Evolutionary conservation across 2,113 vertebrate species (phyloP).

Genomic region (Nannospalax galili): DNA sequence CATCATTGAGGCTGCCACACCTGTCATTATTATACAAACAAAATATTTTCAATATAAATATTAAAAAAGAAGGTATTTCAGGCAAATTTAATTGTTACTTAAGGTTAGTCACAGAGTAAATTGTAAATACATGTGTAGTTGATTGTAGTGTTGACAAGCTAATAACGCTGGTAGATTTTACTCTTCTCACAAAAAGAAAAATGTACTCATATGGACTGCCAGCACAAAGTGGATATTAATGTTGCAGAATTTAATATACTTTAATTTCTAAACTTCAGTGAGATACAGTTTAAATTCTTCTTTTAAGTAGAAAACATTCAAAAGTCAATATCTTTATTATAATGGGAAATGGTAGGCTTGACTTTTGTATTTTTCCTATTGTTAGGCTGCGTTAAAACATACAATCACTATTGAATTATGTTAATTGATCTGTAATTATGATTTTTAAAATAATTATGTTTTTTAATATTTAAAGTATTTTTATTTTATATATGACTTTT

Average conservation of each 20-base stretch:
- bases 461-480: too few relatives aligned
- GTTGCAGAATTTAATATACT: not conserved
- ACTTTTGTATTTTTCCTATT: not conserved
- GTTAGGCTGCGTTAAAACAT: not conserved
- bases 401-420: not conserved
- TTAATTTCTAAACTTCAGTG: not conserved
- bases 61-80: slow-evolving; percentile 55
- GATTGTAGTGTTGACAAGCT: slow-evolving; percentile 46
- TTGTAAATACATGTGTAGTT: slow-evolving; percentile 41
- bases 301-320: not conserved
- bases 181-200: slow-evolving; percentile 58
- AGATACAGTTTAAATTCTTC: not conserved
- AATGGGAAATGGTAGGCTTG: not conserved
- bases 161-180: slow-evolving; percentile 61
- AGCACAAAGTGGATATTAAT: not conserved
- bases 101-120: slow-evolving; percentile 50
- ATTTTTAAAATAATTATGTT: too few relatives aligned
- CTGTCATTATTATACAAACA: not conserved
- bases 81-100: slow-evolving; percentile 38
- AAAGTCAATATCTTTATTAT: not conserved
- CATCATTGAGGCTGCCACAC: not conserved
- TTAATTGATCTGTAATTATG: not conserved
- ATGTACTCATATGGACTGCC: not conserved
- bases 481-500: too few relatives aligned
- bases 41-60: slow-evolving; percentile 37